Conservation (phyloP, 37 sponge, comb jelly and placozoan genomes). For the Eunapius fragilis region DNA sequence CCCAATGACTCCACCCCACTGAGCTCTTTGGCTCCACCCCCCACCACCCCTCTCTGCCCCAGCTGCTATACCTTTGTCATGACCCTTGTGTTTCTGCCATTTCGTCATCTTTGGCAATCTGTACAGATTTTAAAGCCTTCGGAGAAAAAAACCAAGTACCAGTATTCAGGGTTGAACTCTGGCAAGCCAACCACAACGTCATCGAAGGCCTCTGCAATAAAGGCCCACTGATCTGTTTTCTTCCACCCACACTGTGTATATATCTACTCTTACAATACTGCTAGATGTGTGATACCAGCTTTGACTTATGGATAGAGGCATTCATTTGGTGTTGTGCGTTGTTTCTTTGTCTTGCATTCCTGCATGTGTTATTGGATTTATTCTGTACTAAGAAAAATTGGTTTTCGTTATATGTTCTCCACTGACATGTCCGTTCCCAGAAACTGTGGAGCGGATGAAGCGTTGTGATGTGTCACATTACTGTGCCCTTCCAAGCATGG, state of each 20-base stretch:
- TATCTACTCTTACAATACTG: not conserved
- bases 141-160: slow-evolving; percentile 99
- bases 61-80: not conserved
- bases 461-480: too few relatives aligned
- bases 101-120: too few relatives aligned
- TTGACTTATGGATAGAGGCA: not conserved
- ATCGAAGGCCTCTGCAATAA: not conserved
- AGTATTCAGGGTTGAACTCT: slow-evolving; percentile 94
- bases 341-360: not conserved
- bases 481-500: too few relatives aligned
- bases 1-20: not conserved
- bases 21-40: too few relatives aligned
- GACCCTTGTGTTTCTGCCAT: too few relatives aligned
- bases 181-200: slow-evolving; percentile 66
- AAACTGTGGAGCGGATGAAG: too few relatives aligned
- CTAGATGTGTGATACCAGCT: not conserved
- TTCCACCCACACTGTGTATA: not conserved
- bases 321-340: not conserved
- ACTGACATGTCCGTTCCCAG: too few relatives aligned
- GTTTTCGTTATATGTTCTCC: not conserved
- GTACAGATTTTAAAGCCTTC: slow-evolving; percentile 99
- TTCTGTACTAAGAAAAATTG: not conserved
- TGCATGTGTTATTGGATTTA: not conserved
- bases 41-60: not conserved
- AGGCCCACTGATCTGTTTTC: not conserved